Percentiles rank a stretch among this genome's conserved stretches.
phyloP scores from a whole-genome alignment of 2,888 invertebrate species.

The Lasioglossum figueresi region DNA sequence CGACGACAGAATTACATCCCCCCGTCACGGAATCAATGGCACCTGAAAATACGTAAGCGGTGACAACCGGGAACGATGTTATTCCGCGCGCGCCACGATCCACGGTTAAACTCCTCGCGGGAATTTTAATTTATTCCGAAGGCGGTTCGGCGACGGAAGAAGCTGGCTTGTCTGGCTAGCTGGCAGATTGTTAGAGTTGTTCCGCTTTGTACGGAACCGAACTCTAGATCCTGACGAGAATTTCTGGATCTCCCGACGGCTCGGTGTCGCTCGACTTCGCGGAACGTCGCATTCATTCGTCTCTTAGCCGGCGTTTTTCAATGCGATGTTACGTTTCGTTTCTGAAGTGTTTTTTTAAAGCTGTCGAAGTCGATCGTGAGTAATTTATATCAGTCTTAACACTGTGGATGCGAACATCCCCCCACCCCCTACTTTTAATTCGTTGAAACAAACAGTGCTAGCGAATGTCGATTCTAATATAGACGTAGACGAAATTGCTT shows the following conservation, averaged over 20 bases:
- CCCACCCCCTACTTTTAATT: no score
- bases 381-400: no score
- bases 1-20: conserved; percentile 59
- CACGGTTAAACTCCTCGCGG: conserved; percentile 12
- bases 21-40: conserved; percentile 64
- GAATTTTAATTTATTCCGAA: conserved; percentile 54
- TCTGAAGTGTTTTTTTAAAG: no score
- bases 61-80: conserved; percentile 45
- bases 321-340: no score
- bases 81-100: conserved; percentile 21
- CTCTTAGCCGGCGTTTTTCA: background rate
- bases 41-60: conserved; percentile 62
- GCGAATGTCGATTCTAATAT: background rate
- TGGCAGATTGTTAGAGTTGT: conserved; percentile 29
- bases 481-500: background rate
- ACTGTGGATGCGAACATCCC: no score
- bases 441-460: no score
- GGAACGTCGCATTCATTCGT: background rate
- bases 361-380: no score
- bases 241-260: background rate
- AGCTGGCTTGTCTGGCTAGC: background rate
- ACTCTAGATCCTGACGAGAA: background rate
- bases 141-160: conserved; percentile 2
- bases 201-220: background rate
- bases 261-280: background rate